Evolutionary conservation across 2,113 vertebrate genomes (phyloP).

Genomic region (Plecotus auritus): DNA sequence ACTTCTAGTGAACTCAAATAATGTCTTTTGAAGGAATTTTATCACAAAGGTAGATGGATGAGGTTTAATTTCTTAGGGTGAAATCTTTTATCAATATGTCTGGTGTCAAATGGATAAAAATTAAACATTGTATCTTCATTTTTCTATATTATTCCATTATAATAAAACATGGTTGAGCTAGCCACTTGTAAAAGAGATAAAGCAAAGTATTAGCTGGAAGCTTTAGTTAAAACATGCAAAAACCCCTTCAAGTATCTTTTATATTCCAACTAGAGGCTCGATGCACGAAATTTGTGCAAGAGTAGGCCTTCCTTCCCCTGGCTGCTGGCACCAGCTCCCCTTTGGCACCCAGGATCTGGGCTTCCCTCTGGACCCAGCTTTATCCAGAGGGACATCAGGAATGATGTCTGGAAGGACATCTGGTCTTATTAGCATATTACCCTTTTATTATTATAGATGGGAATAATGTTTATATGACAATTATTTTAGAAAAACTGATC

Average conservation of each 20-base stretch:
- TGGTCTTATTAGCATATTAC: too few relatives aligned
- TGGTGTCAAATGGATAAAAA: neutral
- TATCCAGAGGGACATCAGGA: too few relatives aligned
- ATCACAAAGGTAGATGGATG: neutral
- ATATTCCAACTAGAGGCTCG: neutral
- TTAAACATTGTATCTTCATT: neutral
- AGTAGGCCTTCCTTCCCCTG: too few relatives aligned
- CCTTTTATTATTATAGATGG: too few relatives aligned
- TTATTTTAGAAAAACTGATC: neutral
- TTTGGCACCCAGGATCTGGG: too few relatives aligned
- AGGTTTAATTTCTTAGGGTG: neutral
- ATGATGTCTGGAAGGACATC: too few relatives aligned
- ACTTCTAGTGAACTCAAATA: neutral
- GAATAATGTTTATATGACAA: neutral
- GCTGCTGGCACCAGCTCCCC: too few relatives aligned
- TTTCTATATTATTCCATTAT: neutral
- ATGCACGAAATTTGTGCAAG: too few relatives aligned
- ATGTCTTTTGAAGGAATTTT: slow-evolving; percentile 24
- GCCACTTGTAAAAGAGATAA: neutral
- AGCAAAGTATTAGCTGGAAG: neutral
- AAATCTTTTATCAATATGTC: neutral
- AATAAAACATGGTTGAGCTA: neutral
- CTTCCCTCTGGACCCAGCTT: too few relatives aligned
- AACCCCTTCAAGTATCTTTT: neutral
- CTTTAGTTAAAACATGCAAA: slow-evolving; percentile 4